Evolutionary conservation across 2,888 invertebrate genomes (phyloP), one percentile per base, ranked within the genome.

Genomic region (Eremobia ochroleuca): DNA sequence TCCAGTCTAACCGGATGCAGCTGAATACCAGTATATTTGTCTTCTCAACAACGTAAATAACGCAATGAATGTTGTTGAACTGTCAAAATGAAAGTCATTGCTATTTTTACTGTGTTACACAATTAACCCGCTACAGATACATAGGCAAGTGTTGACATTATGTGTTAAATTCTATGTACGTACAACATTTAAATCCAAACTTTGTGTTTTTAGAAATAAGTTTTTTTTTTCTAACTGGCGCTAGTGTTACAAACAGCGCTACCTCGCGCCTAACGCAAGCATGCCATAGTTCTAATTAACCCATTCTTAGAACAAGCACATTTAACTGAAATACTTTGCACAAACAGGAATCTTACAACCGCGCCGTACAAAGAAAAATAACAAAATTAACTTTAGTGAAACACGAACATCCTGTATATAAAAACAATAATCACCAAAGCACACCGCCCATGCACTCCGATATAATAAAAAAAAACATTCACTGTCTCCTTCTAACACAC

Each of bases 391-490:
- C 25, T 81, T 64, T 66, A 21, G 11, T 9, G n/a, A 82, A 82
- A 81, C 72, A 58, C 65, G 37, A 83, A 87, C 94, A 93, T 34
- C 83, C 89, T 95, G 88, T 94, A 91, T 81, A 85, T 77, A 89
- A 90, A 91, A 91, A 92, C 90, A 92, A 94, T 94, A 93, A 94
- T 93, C 92, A 93, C 92, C 88, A 93, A 93, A 92, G 90, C 92
- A 92, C 90, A 90, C 92, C 93, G 93, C 92, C 94, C 93, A 93
- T 93, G 90, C 90, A 89, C 92, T 92, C 87, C 85, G 85, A 88
- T 88, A 89, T 87, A 90, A 90, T 90, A 92, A 92, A 87, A 83
- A 92, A 43, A 93, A 91, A 88, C 83, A 88, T 80, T 70, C 5
- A 31, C 84, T 58, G 4, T 93, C 94, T 81, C 91, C 59, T 74